Conservation (phyloP, 2,797 vertebrate genomes). For the Chelon labrosus region DNA sequence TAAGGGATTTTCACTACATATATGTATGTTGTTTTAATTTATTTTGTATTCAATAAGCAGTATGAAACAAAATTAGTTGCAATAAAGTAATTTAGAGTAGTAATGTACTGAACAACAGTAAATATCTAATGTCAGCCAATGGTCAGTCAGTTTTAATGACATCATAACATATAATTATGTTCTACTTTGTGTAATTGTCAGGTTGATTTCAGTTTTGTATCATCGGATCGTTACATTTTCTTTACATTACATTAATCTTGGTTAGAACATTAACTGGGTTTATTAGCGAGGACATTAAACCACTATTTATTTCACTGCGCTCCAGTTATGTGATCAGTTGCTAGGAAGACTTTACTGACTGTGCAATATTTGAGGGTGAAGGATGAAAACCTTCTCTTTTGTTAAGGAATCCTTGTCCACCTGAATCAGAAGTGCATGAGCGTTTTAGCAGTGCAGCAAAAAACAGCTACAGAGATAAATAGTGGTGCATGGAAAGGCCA, state of each 20-base stretch:
- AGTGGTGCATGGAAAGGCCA: slow-evolving; percentile 41
- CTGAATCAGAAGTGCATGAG: slow-evolving; percentile 32
- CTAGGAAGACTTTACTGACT: slow-evolving; percentile 26
- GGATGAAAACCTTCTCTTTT: slow-evolving; percentile 20
- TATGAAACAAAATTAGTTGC: too few species aligned
- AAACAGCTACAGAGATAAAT: slow-evolving; percentile 47
- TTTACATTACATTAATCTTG: slow-evolving; percentile 8
- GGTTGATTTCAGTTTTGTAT: not conserved
- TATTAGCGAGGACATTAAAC: slow-evolving; percentile 31
- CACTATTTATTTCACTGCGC: slow-evolving; percentile 19
- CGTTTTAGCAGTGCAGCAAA: slow-evolving; percentile 22
- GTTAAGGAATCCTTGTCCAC: slow-evolving; percentile 17
- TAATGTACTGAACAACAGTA: slow-evolving; percentile 8
- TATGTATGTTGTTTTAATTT: too few species aligned
- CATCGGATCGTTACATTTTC: slow-evolving; percentile 29
- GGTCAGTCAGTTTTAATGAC: slow-evolving; percentile 3
- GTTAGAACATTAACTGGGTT: slow-evolving; percentile 22
- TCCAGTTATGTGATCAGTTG: slow-evolving; percentile 28
- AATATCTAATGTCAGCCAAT: slow-evolving; percentile 16
- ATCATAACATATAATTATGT: slow-evolving; percentile 23
- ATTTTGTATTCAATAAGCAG: too few species aligned
- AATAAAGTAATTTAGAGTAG: not conserved
- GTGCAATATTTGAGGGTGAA: slow-evolving; percentile 8
- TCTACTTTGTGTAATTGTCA: slow-evolving; percentile 1
- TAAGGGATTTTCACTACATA: too few species aligned